phyloP scores from a whole-genome alignment of 2,113 vertebrate species.

The Labeo rohita region DNA sequence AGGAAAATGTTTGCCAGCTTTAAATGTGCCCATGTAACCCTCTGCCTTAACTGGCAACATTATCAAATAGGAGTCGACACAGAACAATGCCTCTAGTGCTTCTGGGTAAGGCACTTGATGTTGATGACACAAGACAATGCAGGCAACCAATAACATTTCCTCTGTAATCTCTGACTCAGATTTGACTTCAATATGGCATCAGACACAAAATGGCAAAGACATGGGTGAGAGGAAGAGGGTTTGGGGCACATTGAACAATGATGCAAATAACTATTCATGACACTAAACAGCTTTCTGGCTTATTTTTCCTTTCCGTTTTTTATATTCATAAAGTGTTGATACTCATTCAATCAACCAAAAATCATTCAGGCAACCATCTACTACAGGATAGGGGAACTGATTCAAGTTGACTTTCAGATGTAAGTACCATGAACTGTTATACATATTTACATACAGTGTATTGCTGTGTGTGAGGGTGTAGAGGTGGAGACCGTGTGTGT shows the following conservation, averaged over 20 bases:
- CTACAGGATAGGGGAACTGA: neutral
- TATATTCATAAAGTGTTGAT: neutral
- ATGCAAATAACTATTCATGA: neutral
- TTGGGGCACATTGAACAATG: neutral
- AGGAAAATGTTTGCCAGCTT: constrained; percentile 7
- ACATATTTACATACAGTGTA: constrained; percentile 54
- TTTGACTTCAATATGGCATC: constrained; percentile 63
- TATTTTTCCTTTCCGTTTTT: neutral
- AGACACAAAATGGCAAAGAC: constrained; percentile 66
- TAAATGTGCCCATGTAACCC: neutral
- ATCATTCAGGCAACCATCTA: neutral
- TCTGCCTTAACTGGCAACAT: constrained; percentile 38
- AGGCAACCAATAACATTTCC: constrained; percentile 18
- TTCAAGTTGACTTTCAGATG: constrained; percentile 14
- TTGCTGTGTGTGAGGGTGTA: constrained; percentile 43
- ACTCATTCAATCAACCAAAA: neutral
- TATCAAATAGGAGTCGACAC: constrained; percentile 34
- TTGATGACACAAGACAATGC: constrained; percentile 36
- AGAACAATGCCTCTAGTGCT: constrained; percentile 72
- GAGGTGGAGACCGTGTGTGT: constrained; percentile 22
- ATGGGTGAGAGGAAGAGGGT: constrained; percentile 7
- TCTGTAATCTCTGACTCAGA: neutral
- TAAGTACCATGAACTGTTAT: constrained; percentile 27
- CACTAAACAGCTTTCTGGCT: neutral
- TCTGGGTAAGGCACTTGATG: constrained; percentile 73